Percentiles rank a stretch among this genome's conserved stretches.
phyloP scores from a whole-genome alignment of 2,797 vertebrate genomes.

The Enteromius fasciolatus region DNA sequence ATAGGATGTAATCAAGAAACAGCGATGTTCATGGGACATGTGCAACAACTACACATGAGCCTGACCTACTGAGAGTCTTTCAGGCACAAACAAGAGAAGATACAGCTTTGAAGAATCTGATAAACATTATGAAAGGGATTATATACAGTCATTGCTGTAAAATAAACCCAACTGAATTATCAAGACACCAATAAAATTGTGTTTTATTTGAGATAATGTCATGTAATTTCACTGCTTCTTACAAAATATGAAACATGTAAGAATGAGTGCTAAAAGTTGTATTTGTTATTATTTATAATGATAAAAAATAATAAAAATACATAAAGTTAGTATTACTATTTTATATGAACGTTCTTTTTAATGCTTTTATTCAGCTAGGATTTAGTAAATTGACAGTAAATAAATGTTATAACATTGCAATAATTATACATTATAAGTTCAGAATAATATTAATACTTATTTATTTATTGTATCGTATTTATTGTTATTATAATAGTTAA shows the following conservation, averaged over 20 bases:
- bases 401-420: background rate
- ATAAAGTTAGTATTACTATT: background rate
- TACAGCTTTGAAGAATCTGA: background rate
- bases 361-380: background rate
- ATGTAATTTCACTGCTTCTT: background rate
- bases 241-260: background rate
- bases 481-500: no score
- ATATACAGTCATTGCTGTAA: background rate
- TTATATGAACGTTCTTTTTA: background rate
- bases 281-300: background rate
- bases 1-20: conserved; percentile 37
- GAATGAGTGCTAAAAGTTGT: background rate
- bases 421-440: no score
- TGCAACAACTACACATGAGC: conserved; percentile 5
- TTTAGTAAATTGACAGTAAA: background rate
- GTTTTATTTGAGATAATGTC: background rate
- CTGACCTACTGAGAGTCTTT: conserved; percentile 5
- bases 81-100: background rate
- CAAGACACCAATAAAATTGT: background rate
- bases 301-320: background rate
- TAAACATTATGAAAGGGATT: background rate
- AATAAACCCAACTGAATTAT: background rate
- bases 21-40: conserved; percentile 20
- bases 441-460: no score
- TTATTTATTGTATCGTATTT: no score